These are phyloP conservation scores for Criorhina ranunculi DNA, from an alignment of 2,888 invertebrate genomes.

Conservation along the genomic window DNA sequence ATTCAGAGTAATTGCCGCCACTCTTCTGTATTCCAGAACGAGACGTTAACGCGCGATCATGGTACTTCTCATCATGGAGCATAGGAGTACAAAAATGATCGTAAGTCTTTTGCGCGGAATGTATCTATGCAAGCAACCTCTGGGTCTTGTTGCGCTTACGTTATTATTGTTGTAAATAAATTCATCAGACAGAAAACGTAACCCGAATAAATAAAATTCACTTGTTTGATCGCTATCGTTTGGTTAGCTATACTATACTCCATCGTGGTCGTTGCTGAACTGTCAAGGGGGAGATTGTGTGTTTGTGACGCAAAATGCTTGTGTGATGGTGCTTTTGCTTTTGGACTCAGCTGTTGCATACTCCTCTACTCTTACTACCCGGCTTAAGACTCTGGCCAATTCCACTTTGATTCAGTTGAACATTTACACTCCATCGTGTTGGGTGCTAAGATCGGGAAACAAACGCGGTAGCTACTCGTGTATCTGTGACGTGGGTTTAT, in stretches of 20 bases:
- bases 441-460: constrained; percentile 64
- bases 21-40: constrained; percentile 10
- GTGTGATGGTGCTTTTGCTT: not conserved
- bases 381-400: constrained; percentile 72
- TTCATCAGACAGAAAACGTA: constrained; percentile 58
- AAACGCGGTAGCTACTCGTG: constrained; percentile 38
- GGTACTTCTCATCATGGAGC: constrained; percentile 27
- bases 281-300: constrained; percentile 39
- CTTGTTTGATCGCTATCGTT: constrained; percentile 64
- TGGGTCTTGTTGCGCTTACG: constrained; percentile 27
- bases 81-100: constrained; percentile 9
- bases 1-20: constrained; percentile 17
- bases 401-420: constrained; percentile 73
- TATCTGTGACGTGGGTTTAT: constrained; percentile 9
- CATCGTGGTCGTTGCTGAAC: constrained; percentile 8
- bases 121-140: constrained; percentile 24
- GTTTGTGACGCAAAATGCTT: constrained; percentile 65
- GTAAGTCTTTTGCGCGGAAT: constrained; percentile 27
- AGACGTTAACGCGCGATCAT: constrained; percentile 38
- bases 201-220: constrained; percentile 74
- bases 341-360: constrained; percentile 46
- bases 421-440: constrained; percentile 72
- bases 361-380: constrained; percentile 35
- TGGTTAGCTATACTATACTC: constrained; percentile 19
- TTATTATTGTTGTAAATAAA: constrained; percentile 49